Percentiles rank a stretch among this genome's conserved stretches.
These are phyloP conservation scores for Drymonia ruficornis DNA, from an alignment of 2,888 invertebrate species.

Conservation along the genomic window DNA sequence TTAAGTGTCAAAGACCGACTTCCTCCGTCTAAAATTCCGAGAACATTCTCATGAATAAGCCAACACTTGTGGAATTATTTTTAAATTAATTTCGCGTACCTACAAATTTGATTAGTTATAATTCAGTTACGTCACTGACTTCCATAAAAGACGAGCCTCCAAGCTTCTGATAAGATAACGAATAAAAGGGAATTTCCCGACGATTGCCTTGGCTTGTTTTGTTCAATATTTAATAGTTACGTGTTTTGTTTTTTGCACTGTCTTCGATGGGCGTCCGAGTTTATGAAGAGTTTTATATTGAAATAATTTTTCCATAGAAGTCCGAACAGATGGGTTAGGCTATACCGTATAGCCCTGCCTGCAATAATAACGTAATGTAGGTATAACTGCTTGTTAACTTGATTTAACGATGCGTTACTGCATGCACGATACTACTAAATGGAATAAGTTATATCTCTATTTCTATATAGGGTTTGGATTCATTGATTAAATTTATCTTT, in stretches of 20 bases:
- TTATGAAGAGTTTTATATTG: too few relatives aligned
- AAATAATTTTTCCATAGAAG: too few relatives aligned
- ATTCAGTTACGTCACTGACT: background rate
- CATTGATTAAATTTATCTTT: too few relatives aligned
- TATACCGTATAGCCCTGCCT: constrained; percentile 16
- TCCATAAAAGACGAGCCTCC: too few relatives aligned
- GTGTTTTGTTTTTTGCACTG: too few relatives aligned
- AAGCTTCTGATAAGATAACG: background rate
- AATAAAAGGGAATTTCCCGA: background rate
- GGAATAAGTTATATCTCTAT: too few relatives aligned
- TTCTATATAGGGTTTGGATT: too few relatives aligned
- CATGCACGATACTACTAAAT: background rate
- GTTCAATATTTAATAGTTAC: too few relatives aligned
- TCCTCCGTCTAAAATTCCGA: background rate
- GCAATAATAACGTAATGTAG: too few relatives aligned
- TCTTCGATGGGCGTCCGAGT: too few relatives aligned
- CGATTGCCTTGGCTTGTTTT: background rate
- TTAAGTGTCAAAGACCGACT: too few relatives aligned
- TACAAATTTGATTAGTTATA: too few relatives aligned
- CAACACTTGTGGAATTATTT: background rate
- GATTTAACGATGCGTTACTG: constrained; percentile 12
- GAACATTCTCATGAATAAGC: background rate
- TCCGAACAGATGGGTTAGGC: constrained; percentile 10
- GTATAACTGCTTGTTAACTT: constrained; percentile 21
- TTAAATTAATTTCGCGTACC: background rate